Conservation (phyloP, 2,797 vertebrate genomes). For the Mormyrops boulengeri region DNA sequence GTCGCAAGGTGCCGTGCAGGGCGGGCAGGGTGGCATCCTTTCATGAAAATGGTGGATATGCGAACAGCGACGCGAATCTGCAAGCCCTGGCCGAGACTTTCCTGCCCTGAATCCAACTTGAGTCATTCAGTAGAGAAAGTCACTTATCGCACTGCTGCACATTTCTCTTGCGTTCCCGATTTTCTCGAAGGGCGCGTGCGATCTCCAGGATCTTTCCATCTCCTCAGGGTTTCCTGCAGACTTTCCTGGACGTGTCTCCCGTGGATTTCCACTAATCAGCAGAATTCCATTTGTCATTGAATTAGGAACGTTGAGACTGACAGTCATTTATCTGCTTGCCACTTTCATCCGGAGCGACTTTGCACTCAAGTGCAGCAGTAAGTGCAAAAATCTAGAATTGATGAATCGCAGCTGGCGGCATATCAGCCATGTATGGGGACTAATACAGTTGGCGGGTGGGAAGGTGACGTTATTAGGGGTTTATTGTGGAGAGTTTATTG, state of each 20-base stretch:
- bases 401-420: background rate
- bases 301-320: background rate
- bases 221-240: background rate
- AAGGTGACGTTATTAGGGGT: background rate
- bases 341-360: background rate
- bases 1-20: background rate
- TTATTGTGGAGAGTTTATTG: background rate
- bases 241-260: background rate
- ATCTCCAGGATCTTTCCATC: background rate
- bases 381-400: background rate
- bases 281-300: background rate
- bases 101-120: background rate
- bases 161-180: background rate
- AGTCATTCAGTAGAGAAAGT: background rate
- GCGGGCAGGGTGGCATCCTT: background rate
- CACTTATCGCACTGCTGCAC: background rate
- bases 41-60: background rate
- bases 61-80: background rate
- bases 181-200: background rate
- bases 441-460: background rate
- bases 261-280: background rate
- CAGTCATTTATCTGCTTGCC: background rate
- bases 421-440: background rate
- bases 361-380: background rate
- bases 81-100: background rate